Evolutionary conservation across 2,797 vertebrate species (phyloP).

Genomic region (Aulostomus chinensis): DNA sequence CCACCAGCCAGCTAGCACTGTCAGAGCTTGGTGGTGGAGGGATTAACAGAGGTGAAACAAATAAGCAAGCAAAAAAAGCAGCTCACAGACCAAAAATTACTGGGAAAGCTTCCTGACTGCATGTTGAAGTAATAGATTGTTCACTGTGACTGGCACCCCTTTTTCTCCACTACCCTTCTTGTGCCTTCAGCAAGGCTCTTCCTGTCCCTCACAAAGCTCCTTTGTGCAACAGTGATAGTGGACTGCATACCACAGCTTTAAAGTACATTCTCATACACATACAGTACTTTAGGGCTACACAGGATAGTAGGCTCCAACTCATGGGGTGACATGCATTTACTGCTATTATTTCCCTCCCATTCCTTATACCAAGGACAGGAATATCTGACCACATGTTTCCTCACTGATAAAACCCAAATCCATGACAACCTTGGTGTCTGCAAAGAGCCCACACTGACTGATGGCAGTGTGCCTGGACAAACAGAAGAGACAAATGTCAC

Average conservation of each 20-base stretch:
- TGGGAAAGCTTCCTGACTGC: neutral
- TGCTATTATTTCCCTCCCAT: conserved; percentile 30
- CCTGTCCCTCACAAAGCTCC: conserved; percentile 36
- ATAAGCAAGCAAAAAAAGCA: conserved; percentile 8
- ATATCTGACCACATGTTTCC: conserved; percentile 52
- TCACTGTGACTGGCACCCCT: conserved; percentile 1
- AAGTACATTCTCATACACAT: conserved; percentile 34
- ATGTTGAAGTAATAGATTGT: neutral
- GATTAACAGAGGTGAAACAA: conserved; percentile 10
- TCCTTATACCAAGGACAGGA: conserved; percentile 24
- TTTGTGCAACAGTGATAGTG: conserved; percentile 30
- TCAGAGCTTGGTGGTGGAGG: conserved; percentile 9
- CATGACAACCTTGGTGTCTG: conserved; percentile 57
- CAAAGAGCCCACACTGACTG: conserved; percentile 38
- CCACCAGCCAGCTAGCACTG: conserved; percentile 11
- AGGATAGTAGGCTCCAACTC: conserved; percentile 32
- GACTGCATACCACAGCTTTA: conserved; percentile 47
- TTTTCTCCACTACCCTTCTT: conserved; percentile 1
- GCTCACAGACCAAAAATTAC: neutral
- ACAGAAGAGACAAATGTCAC: conserved; percentile 62
- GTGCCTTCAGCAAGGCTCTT: conserved; percentile 21
- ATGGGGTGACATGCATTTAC: conserved; percentile 21
- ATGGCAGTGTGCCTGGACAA: conserved; percentile 51
- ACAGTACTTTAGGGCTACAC: conserved; percentile 1
- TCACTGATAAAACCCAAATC: conserved; percentile 59